These are phyloP conservation scores for Athripsodes cinereus DNA, from an alignment of 2,888 invertebrate species.

Conservation along the genomic window DNA sequence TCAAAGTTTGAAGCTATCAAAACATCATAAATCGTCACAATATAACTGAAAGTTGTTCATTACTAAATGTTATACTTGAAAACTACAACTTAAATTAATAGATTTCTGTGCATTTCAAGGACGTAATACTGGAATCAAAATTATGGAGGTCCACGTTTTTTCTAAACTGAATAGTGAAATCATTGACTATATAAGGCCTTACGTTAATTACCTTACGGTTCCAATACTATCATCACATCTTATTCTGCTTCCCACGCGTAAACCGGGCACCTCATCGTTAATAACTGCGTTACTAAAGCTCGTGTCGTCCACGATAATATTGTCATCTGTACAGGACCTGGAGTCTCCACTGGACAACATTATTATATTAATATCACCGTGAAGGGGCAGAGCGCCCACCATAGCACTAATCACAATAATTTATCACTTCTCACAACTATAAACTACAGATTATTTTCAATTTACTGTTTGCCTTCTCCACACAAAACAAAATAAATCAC, in stretches of 20 bases:
- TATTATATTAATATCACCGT: slow-evolving; percentile 12
- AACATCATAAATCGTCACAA: too few species aligned
- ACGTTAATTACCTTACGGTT: slow-evolving; percentile 13
- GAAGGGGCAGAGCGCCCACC: slow-evolving; percentile 17
- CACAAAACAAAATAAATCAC: background rate
- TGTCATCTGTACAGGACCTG: background rate
- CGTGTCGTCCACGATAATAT: background rate
- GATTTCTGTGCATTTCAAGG: too few species aligned
- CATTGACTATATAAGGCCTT: too few species aligned
- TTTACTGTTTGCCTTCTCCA: background rate
- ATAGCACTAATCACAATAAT: background rate
- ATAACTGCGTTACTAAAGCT: background rate
- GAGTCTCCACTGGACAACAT: background rate
- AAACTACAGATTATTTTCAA: background rate
- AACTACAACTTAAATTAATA: too few species aligned
- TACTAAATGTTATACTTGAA: too few species aligned
- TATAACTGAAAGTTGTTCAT: too few species aligned
- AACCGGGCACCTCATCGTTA: background rate
- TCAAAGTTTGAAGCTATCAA: too few species aligned
- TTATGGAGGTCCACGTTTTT: too few species aligned
- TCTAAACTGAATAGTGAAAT: too few species aligned
- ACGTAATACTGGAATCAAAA: too few species aligned
- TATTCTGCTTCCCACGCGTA: slow-evolving; percentile 20
- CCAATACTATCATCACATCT: slow-evolving; percentile 25
- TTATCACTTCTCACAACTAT: background rate